These are phyloP conservation scores for Cynopterus sphinx DNA, from an alignment of 2,797 vertebrate genomes.

Conservation along the genomic window DNA sequence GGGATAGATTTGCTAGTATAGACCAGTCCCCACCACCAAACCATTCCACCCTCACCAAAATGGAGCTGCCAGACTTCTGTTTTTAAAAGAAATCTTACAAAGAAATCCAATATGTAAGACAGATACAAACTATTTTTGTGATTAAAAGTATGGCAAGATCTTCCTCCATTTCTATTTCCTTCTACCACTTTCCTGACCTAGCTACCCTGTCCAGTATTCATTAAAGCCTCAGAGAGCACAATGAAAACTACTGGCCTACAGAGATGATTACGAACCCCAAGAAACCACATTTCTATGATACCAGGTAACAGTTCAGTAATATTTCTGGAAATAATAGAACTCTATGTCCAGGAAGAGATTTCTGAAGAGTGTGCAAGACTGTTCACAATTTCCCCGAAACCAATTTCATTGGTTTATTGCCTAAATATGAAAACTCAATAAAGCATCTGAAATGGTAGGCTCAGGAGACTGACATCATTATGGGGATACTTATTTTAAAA, in stretches of 20 bases:
- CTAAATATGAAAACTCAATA: background rate
- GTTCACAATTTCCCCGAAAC: background rate
- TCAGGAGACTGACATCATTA: background rate
- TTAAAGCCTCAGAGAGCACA: background rate
- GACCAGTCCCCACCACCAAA: background rate
- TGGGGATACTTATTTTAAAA: background rate
- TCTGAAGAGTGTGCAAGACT: background rate
- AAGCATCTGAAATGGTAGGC: background rate
- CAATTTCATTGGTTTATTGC: background rate
- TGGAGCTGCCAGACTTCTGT: background rate
- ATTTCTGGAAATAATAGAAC: background rate
- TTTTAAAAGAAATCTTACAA: conserved; percentile 1
- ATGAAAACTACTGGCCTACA: background rate
- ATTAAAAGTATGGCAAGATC: background rate
- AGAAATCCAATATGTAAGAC: background rate
- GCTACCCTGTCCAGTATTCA: background rate
- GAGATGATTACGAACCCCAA: background rate
- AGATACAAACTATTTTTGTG: background rate
- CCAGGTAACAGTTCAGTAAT: background rate
- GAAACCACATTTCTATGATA: background rate
- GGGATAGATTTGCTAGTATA: background rate
- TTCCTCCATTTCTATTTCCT: background rate
- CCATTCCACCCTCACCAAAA: background rate
- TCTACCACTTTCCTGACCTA: background rate
- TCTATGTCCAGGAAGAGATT: background rate